These are phyloP conservation scores for Hydrocynus forskahlii DNA, from an alignment of 2,797 vertebrate species.

Conservation along the genomic window DNA sequence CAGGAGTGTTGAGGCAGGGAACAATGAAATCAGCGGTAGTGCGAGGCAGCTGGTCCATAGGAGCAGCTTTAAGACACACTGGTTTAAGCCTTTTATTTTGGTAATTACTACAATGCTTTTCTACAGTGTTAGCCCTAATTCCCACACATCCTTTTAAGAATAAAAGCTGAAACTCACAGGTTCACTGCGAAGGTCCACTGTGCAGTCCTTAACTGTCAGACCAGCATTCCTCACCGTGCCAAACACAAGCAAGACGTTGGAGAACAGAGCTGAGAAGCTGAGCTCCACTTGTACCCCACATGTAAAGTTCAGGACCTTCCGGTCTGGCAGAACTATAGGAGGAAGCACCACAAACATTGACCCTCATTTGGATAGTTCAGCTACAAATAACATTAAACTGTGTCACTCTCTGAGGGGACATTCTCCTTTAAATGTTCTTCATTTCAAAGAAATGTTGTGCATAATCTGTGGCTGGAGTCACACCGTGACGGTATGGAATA, in stretches of 20 bases:
- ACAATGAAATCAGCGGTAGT: not conserved
- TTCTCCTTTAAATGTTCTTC: not conserved
- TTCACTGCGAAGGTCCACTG: slow-evolving; percentile 71
- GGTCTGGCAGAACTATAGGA: slow-evolving; percentile 74
- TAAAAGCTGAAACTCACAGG: slow-evolving; percentile 73
- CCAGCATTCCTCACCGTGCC: slow-evolving; percentile 73
- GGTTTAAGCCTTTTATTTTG: not conserved
- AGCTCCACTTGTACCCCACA: slow-evolving; percentile 80
- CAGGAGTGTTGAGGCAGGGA: not conserved
- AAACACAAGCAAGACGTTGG: slow-evolving; percentile 82
- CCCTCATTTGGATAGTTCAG: not conserved
- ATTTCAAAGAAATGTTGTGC: not conserved
- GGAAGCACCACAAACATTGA: slow-evolving; percentile 19
- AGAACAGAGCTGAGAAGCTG: slow-evolving; percentile 82
- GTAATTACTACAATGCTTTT: not conserved
- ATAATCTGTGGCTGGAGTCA: not conserved
- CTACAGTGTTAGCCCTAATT: not conserved
- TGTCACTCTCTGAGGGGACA: not conserved
- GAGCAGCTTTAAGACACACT: not conserved
- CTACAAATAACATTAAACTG: not conserved
- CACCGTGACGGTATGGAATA: not conserved
- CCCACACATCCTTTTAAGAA: not conserved
- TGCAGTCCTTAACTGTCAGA: slow-evolving; percentile 66
- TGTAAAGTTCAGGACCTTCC: slow-evolving; percentile 72
- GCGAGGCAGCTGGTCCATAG: not conserved